These are phyloP conservation scores for Dysmachus trigonus DNA, from an alignment of 2,888 invertebrate genomes.

Conservation along the genomic window DNA sequence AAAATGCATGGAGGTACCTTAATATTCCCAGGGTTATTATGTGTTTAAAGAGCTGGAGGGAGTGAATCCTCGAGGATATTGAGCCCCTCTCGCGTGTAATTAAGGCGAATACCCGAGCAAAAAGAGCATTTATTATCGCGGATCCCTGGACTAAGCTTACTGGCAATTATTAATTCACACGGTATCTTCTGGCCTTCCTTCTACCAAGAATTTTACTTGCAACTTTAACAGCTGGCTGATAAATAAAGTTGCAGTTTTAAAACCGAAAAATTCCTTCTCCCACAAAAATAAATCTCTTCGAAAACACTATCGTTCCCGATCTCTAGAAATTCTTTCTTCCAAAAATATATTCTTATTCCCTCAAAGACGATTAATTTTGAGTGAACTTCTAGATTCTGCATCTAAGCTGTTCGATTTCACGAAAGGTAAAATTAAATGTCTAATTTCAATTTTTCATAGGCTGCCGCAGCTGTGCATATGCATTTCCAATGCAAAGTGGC, in stretches of 20 bases:
- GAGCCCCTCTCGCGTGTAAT: neutral
- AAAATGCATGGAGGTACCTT: conserved; percentile 15
- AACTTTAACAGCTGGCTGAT: neutral
- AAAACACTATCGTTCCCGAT: neutral
- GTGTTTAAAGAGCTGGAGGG: neutral
- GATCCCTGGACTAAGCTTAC: neutral
- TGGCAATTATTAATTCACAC: neutral
- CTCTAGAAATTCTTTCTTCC: neutral
- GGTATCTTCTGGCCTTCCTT: neutral
- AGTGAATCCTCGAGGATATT: neutral
- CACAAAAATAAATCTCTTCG: neutral
- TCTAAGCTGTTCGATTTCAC: neutral
- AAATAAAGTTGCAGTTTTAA: neutral
- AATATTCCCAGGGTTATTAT: neutral
- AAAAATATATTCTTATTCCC: neutral
- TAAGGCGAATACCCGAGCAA: neutral
- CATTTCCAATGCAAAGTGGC: neutral
- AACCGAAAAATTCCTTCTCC: neutral
- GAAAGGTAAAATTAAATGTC: neutral
- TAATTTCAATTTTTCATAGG: neutral
- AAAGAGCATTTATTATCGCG: neutral
- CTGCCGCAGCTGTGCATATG: neutral
- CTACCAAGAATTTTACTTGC: neutral
- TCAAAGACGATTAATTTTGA: neutral
- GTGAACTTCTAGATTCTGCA: neutral